Evolutionary conservation across 2,113 vertebrate genomes (phyloP), one percentile per base, ranked within the genome.

Genomic region (Sprattus sprattus): DNA sequence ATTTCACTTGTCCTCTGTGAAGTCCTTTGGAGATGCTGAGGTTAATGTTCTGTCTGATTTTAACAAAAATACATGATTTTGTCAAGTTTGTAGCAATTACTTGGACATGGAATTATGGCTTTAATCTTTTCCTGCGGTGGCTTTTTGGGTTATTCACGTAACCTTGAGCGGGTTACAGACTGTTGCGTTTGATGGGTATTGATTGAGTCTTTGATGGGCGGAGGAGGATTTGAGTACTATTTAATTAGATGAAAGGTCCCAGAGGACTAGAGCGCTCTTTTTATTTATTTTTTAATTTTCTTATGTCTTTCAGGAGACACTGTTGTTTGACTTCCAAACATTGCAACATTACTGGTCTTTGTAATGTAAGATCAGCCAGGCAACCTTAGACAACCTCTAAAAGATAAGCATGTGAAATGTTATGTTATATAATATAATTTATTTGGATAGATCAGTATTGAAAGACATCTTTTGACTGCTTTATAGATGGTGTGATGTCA

Each of bases 171-270:
- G 15, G 71, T 39, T 32, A 32, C 71, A 78, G 71, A 78, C 28
- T 78, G 44, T 78, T 78, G 13, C 28, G 71, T 39, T 78, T 78
- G 28, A 78, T 16, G 71, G 71, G 71, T 78, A 78, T 78, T 78
- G 71, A 78, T 78, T 78, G 71, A 78, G 71, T 78, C 11, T 32
- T 39, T 78, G 71, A 78, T 32, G 11, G 64, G 32, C 64, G 11
- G 71, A 15, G 71, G 71, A 39, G 71, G 44, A 78, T 15, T 78
- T 78, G 71, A 78, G 28, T 32, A 32, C 2, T 78, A 39, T 78
- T 78, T 78, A 44, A 78, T 78, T 78, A 78, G 28, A 78, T 78
- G 28, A 78, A 78, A 15, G 71, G 71, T 78, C 71, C 32, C 28
- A 11, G 32, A 32, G 32, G 71, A 78, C 32, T 16, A 78, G 2